Evolutionary conservation across 1,140 invertebrate genomes (phyloP), one percentile per base, ranked within the genome.

Genomic region (Bombus pascuorum): DNA sequence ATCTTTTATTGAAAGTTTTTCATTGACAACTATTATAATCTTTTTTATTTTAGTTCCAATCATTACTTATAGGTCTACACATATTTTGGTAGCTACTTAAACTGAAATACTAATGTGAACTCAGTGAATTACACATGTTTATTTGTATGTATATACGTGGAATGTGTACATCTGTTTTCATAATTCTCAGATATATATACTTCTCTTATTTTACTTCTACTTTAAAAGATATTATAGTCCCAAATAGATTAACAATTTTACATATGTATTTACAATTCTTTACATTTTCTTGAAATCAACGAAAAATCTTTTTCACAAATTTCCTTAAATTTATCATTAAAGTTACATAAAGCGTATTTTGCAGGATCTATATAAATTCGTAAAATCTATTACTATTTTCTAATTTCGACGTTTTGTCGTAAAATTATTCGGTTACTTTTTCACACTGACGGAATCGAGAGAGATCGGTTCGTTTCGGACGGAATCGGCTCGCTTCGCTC

Each of bases 391-490:
- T 74, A 22, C 22, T 28, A 59, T 62, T 68, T 68, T 25, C n/a
- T 39, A 83, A 66, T 66, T 15, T 53, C 34, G 28, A 76, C 6
- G 37, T 76, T 34, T 34, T 37, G 59, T 80, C 53, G 15, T 80
- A 70, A 68, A 81, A 85, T 74, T 59, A 42, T 81, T 79, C 57
- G 42, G 34, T 79, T 59, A 53, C 13, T 71, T 76, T 77, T 76
- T 84, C 37, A 68, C 44, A 34, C 47, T 79, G 47, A 84, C 78
- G 81, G 73, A 83, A 83, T 86, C 70, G 82, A 66, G 70, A n/a
- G 70, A 85, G 86, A 87, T 87, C 86, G 86, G 82, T 87, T 74
- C 9, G 44, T 47, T 87, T 87, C 86, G 86, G 73, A 73, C 22
- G 22, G 32, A 77, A 87, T 87, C 86, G 86, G 37, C 75, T 84